A percentile compares a stretch with the other conserved stretches of the same genome.
Evolutionary conservation across 2,113 vertebrate genomes (phyloP).

Genomic region (Martes martes): DNA sequence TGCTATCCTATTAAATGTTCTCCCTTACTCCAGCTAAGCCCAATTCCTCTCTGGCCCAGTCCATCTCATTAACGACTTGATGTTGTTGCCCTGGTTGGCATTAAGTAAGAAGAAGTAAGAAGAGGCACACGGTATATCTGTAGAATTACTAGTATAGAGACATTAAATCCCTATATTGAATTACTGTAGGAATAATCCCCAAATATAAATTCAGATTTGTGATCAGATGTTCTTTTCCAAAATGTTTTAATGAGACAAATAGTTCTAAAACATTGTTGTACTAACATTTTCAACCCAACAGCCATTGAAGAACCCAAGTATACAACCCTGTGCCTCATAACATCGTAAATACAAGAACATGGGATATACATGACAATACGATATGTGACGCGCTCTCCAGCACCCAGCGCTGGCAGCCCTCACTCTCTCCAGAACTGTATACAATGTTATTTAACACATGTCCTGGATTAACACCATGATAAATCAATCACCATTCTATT

Average conservation of each 20-base stretch:
- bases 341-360: background rate
- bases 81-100: background rate
- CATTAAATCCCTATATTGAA: background rate
- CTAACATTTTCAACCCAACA: background rate
- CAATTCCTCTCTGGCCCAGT: background rate
- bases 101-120: background rate
- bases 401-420: rapidly evolving
- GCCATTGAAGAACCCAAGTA: background rate
- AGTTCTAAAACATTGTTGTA: background rate
- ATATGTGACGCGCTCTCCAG: background rate
- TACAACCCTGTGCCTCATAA: rapidly evolving
- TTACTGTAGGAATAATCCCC: background rate
- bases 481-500: background rate
- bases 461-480: background rate
- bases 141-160: background rate
- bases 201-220: background rate
- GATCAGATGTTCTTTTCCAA: background rate
- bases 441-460: background rate
- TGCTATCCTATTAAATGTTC: background rate
- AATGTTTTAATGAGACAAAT: background rate
- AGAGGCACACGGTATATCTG: background rate
- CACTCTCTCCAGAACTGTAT: background rate
- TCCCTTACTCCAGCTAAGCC: background rate
- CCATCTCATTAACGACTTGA: background rate
- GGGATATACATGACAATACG: no score